Base-by-base conservation (phyloP, 2,113 vertebrate species). In the Catharus bicknelli region DNA sequence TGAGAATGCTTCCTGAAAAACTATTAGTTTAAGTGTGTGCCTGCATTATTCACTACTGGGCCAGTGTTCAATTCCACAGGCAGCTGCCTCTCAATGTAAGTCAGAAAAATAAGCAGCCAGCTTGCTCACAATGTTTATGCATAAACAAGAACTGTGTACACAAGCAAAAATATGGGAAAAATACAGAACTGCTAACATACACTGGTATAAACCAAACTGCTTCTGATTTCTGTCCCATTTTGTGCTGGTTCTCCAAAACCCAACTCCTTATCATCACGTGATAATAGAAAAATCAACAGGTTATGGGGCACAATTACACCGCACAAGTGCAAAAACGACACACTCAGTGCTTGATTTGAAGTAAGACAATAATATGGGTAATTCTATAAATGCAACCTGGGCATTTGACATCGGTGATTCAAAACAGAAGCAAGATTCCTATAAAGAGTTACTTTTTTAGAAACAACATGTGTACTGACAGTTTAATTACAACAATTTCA, bases 241-340 rank as follows among this genome's bases (percentile, higher is more conserved):
- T 0, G 0, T 2, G 1, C 11, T 27, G 10, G 62, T 45, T 48
- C 50, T 64, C 38, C 48, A 55, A 58, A 91, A 66, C 8, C 20
- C 11, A 23, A 40, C 8, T 63, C 13, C 18, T 48, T 27, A 47
- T 30, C 6, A 62, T 55, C 30, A 34, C 1, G 16, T 22, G 14
- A 42, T 21, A 43, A 30, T 9, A 13, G 30, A 75, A 84, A 86
- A 72, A 68, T 17, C 22, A 81, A 18, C 5, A 72, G 20, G 19
- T 67, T 53, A 89, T 5, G 9, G 8, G 36, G 23, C 9, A 58
- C 61, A 86, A 87, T 38, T 69, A 68, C 8, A 61, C 5, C 36
- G 67, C 1, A 9, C 7, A 34, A 50, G 11, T 47, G 47, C 64
- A 54, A 84, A 36, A 53, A 34, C 55, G 43, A 72, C 47, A 74